A percentile compares a stretch with the other conserved stretches of the same genome.
phyloP scores from a whole-genome alignment of 64 coral and sea anemone species.

The Pachyseris speciosa region DNA sequence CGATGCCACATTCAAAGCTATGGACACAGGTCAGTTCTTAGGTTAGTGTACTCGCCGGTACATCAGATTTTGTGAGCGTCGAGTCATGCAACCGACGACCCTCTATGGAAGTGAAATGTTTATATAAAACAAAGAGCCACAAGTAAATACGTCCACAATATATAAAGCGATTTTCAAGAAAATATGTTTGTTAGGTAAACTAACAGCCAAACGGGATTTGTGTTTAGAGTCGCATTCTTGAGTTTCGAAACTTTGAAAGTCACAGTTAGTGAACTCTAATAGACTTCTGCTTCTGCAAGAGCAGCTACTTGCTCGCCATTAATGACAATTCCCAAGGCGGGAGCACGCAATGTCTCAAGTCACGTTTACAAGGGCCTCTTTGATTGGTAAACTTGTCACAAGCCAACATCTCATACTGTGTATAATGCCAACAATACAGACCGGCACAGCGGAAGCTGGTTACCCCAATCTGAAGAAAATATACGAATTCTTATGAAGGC shows the following conservation, averaged over 20 bases:
- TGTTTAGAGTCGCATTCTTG: conserved; percentile 28
- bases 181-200: conserved; percentile 60
- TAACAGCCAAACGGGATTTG: neutral
- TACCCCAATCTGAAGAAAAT: neutral
- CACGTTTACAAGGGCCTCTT: conserved; percentile 8
- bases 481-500: neutral
- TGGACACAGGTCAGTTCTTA: neutral
- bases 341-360: conserved; percentile 35
- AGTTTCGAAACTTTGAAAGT: neutral
- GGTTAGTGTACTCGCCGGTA: neutral
- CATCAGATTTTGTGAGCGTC: neutral
- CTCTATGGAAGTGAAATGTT: conserved; percentile 57
- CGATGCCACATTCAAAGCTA: neutral
- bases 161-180: conserved; percentile 54
- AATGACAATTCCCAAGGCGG: conserved; percentile 37
- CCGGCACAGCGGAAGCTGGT: neutral
- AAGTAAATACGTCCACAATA: conserved; percentile 50
- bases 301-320: neutral
- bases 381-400: conserved; percentile 25
- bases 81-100: conserved; percentile 6
- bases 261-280: neutral
- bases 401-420: conserved; percentile 23
- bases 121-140: conserved; percentile 51
- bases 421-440: neutral
- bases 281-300: neutral